Conservation (phyloP, 1,140 invertebrate species). For the Brachionus rotundiformis region DNA sequence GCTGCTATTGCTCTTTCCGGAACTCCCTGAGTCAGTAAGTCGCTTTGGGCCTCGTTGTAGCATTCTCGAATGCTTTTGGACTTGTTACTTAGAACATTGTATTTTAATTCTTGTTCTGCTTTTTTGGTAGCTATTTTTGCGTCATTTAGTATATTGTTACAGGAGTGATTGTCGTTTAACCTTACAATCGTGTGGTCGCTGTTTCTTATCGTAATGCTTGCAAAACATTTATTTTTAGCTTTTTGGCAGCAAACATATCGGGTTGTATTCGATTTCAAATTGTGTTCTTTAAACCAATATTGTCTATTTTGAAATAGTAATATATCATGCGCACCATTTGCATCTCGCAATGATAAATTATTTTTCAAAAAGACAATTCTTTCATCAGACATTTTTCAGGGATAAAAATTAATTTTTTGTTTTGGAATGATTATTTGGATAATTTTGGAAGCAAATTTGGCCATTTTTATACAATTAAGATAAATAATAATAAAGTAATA, state of each 20-base stretch:
- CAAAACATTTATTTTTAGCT: background rate
- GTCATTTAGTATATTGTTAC: background rate
- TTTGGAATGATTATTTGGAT: background rate
- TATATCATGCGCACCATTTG: background rate
- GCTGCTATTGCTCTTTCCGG: background rate
- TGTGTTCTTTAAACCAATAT: background rate
- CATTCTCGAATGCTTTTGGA: background rate
- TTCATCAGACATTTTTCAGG: background rate
- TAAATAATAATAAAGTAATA: background rate
- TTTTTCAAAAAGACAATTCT: background rate
- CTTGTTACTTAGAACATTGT: background rate
- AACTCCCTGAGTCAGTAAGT: background rate
- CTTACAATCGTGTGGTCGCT: constrained; percentile 2
- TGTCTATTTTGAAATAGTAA: background rate
- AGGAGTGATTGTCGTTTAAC: constrained; percentile 10
- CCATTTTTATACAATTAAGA: background rate
- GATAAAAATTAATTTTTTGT: background rate
- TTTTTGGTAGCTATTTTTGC: background rate
- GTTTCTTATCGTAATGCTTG: constrained; percentile 22
- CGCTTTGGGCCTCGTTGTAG: background rate
- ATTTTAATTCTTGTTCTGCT: background rate
- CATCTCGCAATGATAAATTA: background rate
- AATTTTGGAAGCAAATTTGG: background rate
- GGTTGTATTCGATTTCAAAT: background rate
- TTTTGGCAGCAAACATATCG: background rate